A percentile compares a stretch with the other conserved stretches of the same genome.
Conservation (phyloP, 2,113 vertebrate species). For the Micromys minutus region DNA sequence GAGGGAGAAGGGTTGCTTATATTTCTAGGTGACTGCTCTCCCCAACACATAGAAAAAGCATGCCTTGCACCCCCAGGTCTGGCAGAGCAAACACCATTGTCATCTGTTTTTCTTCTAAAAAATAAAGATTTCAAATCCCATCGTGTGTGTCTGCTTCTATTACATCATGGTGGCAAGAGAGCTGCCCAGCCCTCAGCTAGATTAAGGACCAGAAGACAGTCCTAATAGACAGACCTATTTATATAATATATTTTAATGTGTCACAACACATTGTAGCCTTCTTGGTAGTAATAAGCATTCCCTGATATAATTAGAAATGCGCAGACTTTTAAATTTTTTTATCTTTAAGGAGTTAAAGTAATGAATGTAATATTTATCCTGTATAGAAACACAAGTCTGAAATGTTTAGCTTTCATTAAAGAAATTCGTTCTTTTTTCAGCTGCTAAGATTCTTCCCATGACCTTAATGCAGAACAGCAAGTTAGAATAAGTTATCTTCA, state of each 20-base stretch:
- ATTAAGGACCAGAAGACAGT: neutral
- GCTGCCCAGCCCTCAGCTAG: neutral
- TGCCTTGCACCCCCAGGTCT: neutral
- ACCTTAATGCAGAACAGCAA: slow-evolving; percentile 18
- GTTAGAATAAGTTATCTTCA: slow-evolving; percentile 34
- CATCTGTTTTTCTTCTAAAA: neutral
- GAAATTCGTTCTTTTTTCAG: neutral
- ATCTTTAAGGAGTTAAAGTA: slow-evolving; percentile 22
- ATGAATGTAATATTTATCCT: slow-evolving; percentile 28
- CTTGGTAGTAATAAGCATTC: neutral
- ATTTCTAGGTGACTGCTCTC: neutral
- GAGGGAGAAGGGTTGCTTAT: too few species aligned
- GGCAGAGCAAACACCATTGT: neutral
- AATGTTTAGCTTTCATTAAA: slow-evolving; percentile 36
- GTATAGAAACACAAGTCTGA: neutral
- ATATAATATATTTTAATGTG: slow-evolving; percentile 6
- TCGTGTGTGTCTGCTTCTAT: neutral
- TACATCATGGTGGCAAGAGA: slow-evolving; percentile 13
- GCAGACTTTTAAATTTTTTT: slow-evolving; percentile 15
- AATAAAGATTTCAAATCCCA: neutral
- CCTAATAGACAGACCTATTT: neutral
- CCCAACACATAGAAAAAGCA: neutral
- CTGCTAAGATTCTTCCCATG: neutral
- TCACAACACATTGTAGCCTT: neutral
- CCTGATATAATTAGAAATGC: neutral